Base-by-base conservation (phyloP, 2,888 invertebrate species). In the Glaucopsyche alexis region DNA sequence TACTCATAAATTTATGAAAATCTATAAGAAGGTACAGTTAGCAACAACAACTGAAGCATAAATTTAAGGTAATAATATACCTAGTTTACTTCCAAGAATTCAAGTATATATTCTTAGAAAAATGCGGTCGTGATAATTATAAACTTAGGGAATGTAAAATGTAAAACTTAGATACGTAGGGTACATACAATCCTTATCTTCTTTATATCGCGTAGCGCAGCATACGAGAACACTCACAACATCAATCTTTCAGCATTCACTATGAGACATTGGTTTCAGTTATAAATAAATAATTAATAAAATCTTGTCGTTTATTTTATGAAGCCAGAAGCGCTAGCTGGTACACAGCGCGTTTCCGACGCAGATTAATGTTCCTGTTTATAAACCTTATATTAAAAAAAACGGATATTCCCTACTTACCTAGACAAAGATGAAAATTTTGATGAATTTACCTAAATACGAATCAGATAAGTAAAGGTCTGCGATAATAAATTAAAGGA, bases 201-300 rank as follows among this genome's bases (percentile, higher is more conserved):
- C 16, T 50, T 72, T 72, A 72, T 71, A 67, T 47, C 29, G 29
- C 29, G 60, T 60, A 60, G 60, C 60, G 29, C 60, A 60, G 29
- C 29, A 38, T 14, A 38, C 29, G 13, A 60, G 60, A 60, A 60
- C 60, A 60, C 55, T 55, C 60, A 60, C 7, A 38, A 38, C 29
- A 60, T 60, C 60, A 60, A 60, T 60, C 60, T 60, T 60, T 60
- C 29, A 60, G 29, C 60, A 38, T 60, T 38, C 60, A 60, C 60
- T 55, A 19, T 19, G 55, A 29, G 60, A 60, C 60, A 60, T 38
- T 29, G 60, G 60, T 29, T 29, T 60, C 60, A 19, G 29, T 29
- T 29, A 60, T 29, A 13, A 29, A n/a, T n/a, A n/a, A n/a, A n/a
- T n/a, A 60, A 60, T 38, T 38, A 60, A 60, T 38, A 55, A 55